phyloP scores from a whole-genome alignment of 2,113 vertebrate genomes.

The Ctenomys sociabilis region DNA sequence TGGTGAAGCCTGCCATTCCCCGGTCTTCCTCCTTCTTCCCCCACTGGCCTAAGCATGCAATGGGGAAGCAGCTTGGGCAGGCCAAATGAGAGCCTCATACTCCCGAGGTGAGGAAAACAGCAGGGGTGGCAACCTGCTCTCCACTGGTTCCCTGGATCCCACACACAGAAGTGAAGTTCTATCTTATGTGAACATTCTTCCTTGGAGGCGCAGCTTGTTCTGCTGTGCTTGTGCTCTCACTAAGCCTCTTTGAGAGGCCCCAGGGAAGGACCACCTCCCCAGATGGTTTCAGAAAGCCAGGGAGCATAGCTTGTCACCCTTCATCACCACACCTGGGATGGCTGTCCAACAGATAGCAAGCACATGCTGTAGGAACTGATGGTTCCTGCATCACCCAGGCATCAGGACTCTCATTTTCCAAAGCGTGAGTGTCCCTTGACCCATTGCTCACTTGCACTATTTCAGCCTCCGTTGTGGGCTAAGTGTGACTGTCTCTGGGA shows the following conservation, averaged over 20 bases:
- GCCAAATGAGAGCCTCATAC: not conserved
- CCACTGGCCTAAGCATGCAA: not conserved
- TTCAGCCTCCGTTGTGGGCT: not conserved
- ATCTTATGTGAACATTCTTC: not conserved
- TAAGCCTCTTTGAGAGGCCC: not conserved
- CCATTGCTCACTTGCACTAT: not conserved
- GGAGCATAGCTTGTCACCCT: not conserved
- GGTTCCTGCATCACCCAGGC: not conserved
- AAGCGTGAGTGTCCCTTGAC: not conserved
- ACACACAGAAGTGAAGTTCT: not conserved
- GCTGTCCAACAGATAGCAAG: not conserved
- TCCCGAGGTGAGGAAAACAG: not conserved
- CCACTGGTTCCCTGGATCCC: not conserved
- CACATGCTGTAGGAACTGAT: not conserved
- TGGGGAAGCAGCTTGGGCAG: not conserved
- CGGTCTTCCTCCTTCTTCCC: not conserved
- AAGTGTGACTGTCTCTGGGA: not conserved
- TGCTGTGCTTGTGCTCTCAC: not conserved
- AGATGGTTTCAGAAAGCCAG: not conserved
- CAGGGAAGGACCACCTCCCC: not conserved
- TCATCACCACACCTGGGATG: not conserved
- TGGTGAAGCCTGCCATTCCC: not conserved
- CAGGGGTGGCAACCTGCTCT: not conserved
- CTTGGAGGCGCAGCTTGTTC: not conserved
- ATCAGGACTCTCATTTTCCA: not conserved